Evolutionary conservation across 2,888 invertebrate species (phyloP), one percentile per base, ranked within the genome.

Genomic region (Cryptops parisi): DNA sequence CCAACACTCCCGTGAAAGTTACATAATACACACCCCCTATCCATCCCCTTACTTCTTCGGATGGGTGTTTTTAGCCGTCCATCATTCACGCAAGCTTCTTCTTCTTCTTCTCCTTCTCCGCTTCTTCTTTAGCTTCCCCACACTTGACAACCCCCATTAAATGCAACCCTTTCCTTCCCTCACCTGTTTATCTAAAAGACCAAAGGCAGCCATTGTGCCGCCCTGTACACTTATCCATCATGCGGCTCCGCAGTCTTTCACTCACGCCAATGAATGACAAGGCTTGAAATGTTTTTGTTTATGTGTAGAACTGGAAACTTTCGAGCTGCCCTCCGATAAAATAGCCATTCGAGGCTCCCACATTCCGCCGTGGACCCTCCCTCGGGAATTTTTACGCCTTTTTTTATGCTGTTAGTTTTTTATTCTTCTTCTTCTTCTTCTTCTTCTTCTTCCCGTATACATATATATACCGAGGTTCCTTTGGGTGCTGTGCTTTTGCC

Each of bases 221-320:
- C 17, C 43, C 43, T 19, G 43, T 43, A 12, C 21, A 43, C 43
- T 43, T 43, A 43, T 43, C 43, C 43, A 43, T 43, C 43, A 43
- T n/a, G 43, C 17, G 43, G 17, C 17, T 5, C 17, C n/a, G 43
- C 6, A 9, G 43, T 17, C 17, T 43, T 43, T 43, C 6, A 43
- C 43, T 6, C 43, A 9, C 6, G 43, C 17, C n/a, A 43, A 17
- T 43, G 43, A 43, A 43, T 43, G 43, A 43, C 43, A 43, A n/a
- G 43, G 17, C 43, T 43, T 43, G 43, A 43, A 43, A 43, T 43
- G 43, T 43, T 43, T 17, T 43, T 43, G 43, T 43, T 43, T 43
- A 43, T 43, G 43, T 43, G 43, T 43, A 43, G 12, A 19, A 43
- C 21, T 19, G 43, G 43, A 43, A 43, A 43, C 43, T 43, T 43